Percentiles rank a stretch among this genome's conserved stretches.
Evolutionary conservation across 2,113 vertebrate species (phyloP).

Genomic region (Stigmatopora argus): DNA sequence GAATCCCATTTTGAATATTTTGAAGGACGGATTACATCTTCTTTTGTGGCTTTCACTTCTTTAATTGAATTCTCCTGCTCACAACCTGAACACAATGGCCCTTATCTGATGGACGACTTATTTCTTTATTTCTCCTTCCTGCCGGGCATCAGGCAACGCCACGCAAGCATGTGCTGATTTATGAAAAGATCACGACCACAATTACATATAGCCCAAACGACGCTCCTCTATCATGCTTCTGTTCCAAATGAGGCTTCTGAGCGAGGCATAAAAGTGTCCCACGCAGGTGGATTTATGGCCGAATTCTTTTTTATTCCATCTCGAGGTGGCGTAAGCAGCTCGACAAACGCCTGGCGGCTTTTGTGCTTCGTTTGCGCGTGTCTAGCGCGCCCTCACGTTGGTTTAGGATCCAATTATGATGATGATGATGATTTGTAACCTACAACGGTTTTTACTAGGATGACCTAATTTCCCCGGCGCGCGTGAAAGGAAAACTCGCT

Average conservation of each 20-base stretch:
- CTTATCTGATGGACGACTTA: slow-evolving; percentile 14
- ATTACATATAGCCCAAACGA: slow-evolving; percentile 63
- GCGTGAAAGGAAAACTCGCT: slow-evolving; percentile 19
- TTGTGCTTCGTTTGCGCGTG: slow-evolving; percentile 13
- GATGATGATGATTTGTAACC: slow-evolving; percentile 65
- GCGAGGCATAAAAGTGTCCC: slow-evolving; percentile 59
- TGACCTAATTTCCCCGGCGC: slow-evolving; percentile 70
- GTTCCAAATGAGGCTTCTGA: slow-evolving; percentile 60
- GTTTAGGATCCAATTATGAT: slow-evolving; percentile 69
- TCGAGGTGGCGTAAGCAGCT: slow-evolving; percentile 21
- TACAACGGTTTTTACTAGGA: slow-evolving; percentile 54
- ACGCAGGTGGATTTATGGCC: slow-evolving; percentile 52
- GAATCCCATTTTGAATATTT: too few relatives aligned
- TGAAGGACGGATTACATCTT: too few relatives aligned
- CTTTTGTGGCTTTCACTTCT: neutral
- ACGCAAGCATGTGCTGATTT: slow-evolving; percentile 44
- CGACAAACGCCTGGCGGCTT: slow-evolving; percentile 24
- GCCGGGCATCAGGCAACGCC: slow-evolving; percentile 23
- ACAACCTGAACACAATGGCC: slow-evolving; percentile 18
- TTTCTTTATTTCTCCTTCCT: neutral
- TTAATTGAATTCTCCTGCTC: slow-evolving; percentile 5
- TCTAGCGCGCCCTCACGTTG: slow-evolving; percentile 35
- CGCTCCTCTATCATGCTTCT: slow-evolving; percentile 55
- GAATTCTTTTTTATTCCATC: slow-evolving; percentile 40
- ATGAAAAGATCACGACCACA: slow-evolving; percentile 63